Evolutionary conservation across 2,888 invertebrate species (phyloP), one percentile per base, ranked within the genome.

Genomic region (Mythimna albipuncta): DNA sequence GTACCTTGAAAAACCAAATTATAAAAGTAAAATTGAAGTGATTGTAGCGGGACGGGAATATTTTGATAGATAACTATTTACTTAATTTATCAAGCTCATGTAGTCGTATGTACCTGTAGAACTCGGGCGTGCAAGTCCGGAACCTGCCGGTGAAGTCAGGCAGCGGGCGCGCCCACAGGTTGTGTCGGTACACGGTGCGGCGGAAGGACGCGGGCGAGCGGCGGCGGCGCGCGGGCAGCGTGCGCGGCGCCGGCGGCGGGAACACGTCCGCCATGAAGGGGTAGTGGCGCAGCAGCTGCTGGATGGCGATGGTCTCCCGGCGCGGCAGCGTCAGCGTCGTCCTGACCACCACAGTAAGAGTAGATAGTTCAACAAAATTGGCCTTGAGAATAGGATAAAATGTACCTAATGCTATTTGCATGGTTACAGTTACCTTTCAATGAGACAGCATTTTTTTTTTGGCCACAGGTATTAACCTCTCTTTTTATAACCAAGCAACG

Each of bases 71-170:
- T 21, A 2, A 13, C 13, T 44, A 55, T 54, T 21, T 21, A 9
- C 6, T 5, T 10, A 10, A 10, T 41, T 41, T 26, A 41, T 11
- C 35, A n/a, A 32, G 38, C 32, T 54, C 0, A 26, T 44, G 41
- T 21, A 16, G 11, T 11, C 10, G 11, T 55, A 41, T n/a, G 21
- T 72, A 98, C 98, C 98, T 97, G 91, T 97, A 98, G 93, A 97
- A 98, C 57, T 97, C 96, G 0, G 98, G 98, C 41, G 97, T 97
- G 88, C 97, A 97, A 87, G 98, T 98, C 19, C 98, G 96, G 88
- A 97, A 97, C 41, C 98, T 96, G 38, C 98, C 98, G 35, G 97
- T 97, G 84, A 97, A 94, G 93, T 98, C 98, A 6, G 97, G 97
- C 77, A 98, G 96, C 19, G 97, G 97, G 67, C 97, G 94, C 7